phyloP scores from a whole-genome alignment of 2,113 vertebrate genomes.

The Plectropomus leopardus region DNA sequence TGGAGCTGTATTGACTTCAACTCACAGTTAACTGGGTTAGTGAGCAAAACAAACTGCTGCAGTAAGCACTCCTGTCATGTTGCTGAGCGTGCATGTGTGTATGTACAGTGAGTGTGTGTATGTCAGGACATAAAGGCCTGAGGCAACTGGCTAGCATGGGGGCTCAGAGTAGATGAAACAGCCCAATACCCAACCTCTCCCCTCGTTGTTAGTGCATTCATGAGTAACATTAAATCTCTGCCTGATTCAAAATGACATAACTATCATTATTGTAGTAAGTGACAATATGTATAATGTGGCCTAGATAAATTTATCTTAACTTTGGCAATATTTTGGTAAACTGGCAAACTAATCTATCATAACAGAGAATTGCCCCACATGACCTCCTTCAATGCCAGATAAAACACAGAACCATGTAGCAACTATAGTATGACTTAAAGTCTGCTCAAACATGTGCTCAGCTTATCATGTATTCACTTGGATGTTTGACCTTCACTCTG shows the following conservation, averaged over 20 bases:
- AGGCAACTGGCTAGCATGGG: constrained; percentile 10
- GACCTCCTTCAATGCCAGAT: background rate
- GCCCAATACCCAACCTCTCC: background rate
- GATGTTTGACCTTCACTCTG: too few relatives aligned
- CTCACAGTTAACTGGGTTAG: constrained; percentile 73
- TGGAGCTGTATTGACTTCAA: constrained; percentile 64
- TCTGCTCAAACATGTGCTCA: too few relatives aligned
- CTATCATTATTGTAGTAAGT: background rate
- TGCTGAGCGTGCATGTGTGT: constrained; percentile 47
- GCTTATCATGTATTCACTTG: too few relatives aligned
- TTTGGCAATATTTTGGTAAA: background rate
- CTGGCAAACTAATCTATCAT: background rate
- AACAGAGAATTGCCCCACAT: background rate
- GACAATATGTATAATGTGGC: background rate
- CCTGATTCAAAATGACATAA: background rate
- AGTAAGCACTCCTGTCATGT: constrained; percentile 69
- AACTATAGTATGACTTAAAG: too few relatives aligned
- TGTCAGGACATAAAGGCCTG: constrained; percentile 10
- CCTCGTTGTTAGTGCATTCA: constrained; percentile 3
- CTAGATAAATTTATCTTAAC: background rate
- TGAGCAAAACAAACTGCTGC: constrained; percentile 66
- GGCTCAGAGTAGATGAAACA: constrained; percentile 25
- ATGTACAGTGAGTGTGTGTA: constrained; percentile 5
- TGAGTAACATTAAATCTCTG: constrained; percentile 2
- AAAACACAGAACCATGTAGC: background rate